Percentiles rank a stretch among this genome's conserved stretches.
Conservation (phyloP, 2,888 invertebrate genomes). For the Erynnis tages region DNA sequence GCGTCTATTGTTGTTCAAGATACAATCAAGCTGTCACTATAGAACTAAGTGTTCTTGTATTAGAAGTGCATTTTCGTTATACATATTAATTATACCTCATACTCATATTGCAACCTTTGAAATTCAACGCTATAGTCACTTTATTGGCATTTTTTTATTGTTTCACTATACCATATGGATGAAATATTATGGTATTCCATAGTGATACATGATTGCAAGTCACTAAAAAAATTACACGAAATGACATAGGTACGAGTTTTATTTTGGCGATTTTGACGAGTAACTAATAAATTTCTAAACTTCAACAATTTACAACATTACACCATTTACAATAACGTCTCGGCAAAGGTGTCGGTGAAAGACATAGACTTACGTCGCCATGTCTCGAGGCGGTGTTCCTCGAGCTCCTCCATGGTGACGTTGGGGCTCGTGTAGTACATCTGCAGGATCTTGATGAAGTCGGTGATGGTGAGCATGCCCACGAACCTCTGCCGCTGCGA, state of each 20-base stretch:
- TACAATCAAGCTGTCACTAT: neutral
- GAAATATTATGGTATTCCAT: too few species aligned
- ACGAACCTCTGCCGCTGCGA: conserved; percentile 94
- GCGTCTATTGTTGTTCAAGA: neutral
- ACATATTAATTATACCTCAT: neutral
- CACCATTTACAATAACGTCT: too few species aligned
- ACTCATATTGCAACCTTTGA: too few species aligned
- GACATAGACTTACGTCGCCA: conserved; percentile 96
- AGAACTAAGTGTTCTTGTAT: neutral
- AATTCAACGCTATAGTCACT: neutral
- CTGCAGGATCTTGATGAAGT: conserved; percentile 98
- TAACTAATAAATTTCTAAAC: too few species aligned
- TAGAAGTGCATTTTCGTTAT: conserved; percentile 3
- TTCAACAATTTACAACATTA: too few species aligned
- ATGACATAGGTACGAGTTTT: too few species aligned
- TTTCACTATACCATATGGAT: too few species aligned
- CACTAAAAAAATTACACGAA: too few species aligned
- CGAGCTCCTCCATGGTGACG: conserved; percentile 97
- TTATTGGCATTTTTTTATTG: too few species aligned
- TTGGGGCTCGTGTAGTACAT: conserved; percentile 98
- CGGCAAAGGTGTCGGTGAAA: too few species aligned
- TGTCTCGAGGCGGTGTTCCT: conserved; percentile 97
- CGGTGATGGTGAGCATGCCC: conserved; percentile 99
- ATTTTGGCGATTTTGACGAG: too few species aligned
- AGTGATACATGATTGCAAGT: too few species aligned